Evolutionary conservation across 2,113 vertebrate species (phyloP), one percentile per base, ranked within the genome.

Genomic region (Salvator merianae): DNA sequence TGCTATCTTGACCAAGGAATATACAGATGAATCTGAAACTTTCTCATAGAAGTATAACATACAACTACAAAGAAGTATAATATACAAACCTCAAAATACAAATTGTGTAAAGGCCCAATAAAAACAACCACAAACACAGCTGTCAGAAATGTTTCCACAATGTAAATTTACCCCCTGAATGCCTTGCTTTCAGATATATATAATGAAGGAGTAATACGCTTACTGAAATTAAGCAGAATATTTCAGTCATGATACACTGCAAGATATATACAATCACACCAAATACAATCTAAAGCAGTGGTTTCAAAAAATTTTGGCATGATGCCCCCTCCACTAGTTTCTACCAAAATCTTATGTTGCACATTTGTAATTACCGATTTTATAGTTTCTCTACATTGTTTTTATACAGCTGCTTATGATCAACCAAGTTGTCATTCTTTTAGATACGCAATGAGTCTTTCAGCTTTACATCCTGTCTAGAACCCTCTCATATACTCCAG

Each of bases 51-150:
- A 32, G 40, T 22, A 66, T 4, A n/a, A 55, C 34, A 34, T 79
- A 55, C 65, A 78, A 79, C n/a, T n/a, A n/a, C n/a, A n/a, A n/a
- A 5, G 22, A 7, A 32, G 40, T 22, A 66, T 4, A n/a, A 55
- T 43, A 34, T 79, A 55, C 65, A 78, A 79, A 43, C 62, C 30
- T 55, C 81, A 50, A 40, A 83, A 43, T 72, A 32, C 85, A 82
- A 68, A 72, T 50, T 30, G 22, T 50, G 5, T 63, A 24, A 38
- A 68, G 69, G 32, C 55, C 68, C 18, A 47, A n/a, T n/a, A n/a
- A n/a, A 16, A 34, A 72, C 14, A n/a, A 53, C n/a, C 40, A 30
- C n/a, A 86, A 63, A 78, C 12, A 38, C 22, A 65, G 32, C 24
- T 66, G 32, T 40, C 36, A 73, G 47, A 76, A 26, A 4, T 20